phyloP scores from a whole-genome alignment of 2,888 invertebrate species.

The Drosophila percnosoma region DNA sequence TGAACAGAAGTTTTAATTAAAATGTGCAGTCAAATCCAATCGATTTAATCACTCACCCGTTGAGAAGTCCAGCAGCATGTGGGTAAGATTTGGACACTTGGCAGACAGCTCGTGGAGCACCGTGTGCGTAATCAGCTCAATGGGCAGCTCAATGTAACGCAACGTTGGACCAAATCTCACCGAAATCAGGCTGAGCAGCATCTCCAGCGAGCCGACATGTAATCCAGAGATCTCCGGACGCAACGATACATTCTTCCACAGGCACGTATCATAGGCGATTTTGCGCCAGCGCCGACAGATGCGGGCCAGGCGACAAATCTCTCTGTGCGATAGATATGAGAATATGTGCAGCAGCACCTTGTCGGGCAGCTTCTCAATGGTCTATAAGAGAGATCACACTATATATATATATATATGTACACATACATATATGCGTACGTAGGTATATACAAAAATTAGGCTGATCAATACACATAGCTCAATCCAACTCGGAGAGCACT shows the following conservation, averaged over 20 bases:
- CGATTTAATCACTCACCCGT: conserved; percentile 86
- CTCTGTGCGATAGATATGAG: conserved; percentile 95
- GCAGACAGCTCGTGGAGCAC: conserved; percentile 98
- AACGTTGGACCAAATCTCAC: conserved; percentile 94
- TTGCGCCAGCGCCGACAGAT: conserved; percentile 98
- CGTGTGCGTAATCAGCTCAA: conserved; percentile 97
- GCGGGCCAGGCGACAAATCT: conserved; percentile 96
- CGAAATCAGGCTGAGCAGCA: conserved; percentile 93
- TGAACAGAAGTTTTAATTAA: conserved; percentile 36
- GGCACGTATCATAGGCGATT: conserved; percentile 96
- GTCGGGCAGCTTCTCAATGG: conserved; percentile 98
- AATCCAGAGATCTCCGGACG: conserved; percentile 97
- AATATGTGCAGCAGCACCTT: conserved; percentile 97
- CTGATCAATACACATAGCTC: conserved; percentile 12
- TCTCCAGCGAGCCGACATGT: conserved; percentile 91
- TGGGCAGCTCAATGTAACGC: conserved; percentile 96
- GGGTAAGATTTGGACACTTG: conserved; percentile 97
- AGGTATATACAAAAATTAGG: conserved; percentile 7
- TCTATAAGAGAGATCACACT: conserved; percentile 87
- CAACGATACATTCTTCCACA: conserved; percentile 98
- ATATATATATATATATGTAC: conserved; percentile 9
- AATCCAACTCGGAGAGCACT: neutral
- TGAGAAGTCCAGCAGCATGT: conserved; percentile 98
- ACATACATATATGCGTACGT: neutral
- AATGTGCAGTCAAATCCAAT: neutral